Base-by-base conservation (phyloP, 2,113 vertebrate genomes). In the Pteruthius melanotis region DNA sequence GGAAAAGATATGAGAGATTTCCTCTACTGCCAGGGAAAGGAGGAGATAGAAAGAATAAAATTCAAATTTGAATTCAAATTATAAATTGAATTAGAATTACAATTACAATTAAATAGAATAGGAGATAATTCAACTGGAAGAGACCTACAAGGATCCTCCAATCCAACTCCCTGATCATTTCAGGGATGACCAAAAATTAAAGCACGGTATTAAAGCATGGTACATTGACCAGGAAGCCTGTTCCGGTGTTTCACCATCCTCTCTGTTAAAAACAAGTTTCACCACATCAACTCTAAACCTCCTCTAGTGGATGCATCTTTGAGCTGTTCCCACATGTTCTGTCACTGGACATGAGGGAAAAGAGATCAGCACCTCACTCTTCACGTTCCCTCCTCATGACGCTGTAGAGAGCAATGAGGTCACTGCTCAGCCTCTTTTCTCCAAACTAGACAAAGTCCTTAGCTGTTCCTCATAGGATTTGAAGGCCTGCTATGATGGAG, bases 281-380 rank as follows among this genome's bases (percentile, higher is more conserved):
- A 40, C 60, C 19, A 60, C 0, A 0, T 23, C 52, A 71, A 24
- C 20, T 24, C 27, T 31, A 27, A 77, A 65, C 7, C 4, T 70
- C 6, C 20, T 39, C 17, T 66, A 44, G 39, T 4, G 3, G 30
- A 59, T 5, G 3, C 7, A 63, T 23, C n/a, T 64, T 65, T 60
- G 23, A 63, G 21, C 13, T 3, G 1, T 57, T 74, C 37, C 27
- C 18, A 22, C 1, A 4, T 7, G 1, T 35, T 47, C 8, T 35
- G 7, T 50, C 40, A 39, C 17, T 15, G 11, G 15, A 24, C 35
- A 22, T 5, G 20, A 60, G n/a, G 22, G 26, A 47, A 66, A 52
- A 75, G 26, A 47, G 31, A 26, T 71, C 22, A 53, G 27, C 19
- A 26, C 28, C 11, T 68, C 24, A 30, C 10, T 54, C 19, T 17